These are phyloP conservation scores for Acanthosepion pharaonis DNA, from an alignment of 2,888 invertebrate species.

Conservation along the genomic window DNA sequence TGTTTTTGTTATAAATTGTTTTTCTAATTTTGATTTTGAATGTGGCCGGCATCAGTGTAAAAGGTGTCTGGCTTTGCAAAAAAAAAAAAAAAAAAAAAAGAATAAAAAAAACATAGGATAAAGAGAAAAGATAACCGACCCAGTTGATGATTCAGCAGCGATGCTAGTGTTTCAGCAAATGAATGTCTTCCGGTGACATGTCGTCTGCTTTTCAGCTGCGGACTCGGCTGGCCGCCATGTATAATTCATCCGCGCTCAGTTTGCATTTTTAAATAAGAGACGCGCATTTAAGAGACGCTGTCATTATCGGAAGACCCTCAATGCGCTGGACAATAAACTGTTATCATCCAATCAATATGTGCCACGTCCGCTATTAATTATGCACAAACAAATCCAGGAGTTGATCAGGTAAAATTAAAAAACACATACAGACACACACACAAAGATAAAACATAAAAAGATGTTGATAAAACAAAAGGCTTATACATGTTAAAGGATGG, in stretches of 20 bases:
- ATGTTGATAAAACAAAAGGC: neutral
- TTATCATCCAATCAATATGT: conserved; percentile 21
- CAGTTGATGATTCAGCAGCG: neutral
- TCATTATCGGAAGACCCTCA: conserved; percentile 21
- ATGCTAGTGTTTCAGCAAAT: conserved; percentile 11
- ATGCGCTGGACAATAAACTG: neutral
- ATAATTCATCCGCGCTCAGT: conserved; percentile 8
- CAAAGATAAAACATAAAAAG: too few species aligned
- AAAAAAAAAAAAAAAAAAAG: neutral
- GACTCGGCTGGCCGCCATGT: neutral
- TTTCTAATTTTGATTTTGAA: neutral
- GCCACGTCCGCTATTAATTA: conserved; percentile 21
- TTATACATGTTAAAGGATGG: neutral
- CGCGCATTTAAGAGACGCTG: neutral
- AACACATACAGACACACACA: neutral
- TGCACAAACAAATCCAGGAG: conserved; percentile 22
- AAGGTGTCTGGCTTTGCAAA: neutral
- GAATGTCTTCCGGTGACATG: conserved; percentile 33
- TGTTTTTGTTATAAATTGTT: neutral
- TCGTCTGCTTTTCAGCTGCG: conserved; percentile 33
- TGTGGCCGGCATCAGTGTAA: neutral
- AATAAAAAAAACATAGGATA: neutral
- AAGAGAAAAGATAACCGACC: neutral
- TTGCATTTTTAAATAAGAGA: conserved; percentile 33
- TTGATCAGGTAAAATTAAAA: neutral